Evolutionary conservation across 92 coral and sea anemone species (phyloP), one percentile per base, ranked within the genome.

Genomic region (Umimayanthus kanabou): DNA sequence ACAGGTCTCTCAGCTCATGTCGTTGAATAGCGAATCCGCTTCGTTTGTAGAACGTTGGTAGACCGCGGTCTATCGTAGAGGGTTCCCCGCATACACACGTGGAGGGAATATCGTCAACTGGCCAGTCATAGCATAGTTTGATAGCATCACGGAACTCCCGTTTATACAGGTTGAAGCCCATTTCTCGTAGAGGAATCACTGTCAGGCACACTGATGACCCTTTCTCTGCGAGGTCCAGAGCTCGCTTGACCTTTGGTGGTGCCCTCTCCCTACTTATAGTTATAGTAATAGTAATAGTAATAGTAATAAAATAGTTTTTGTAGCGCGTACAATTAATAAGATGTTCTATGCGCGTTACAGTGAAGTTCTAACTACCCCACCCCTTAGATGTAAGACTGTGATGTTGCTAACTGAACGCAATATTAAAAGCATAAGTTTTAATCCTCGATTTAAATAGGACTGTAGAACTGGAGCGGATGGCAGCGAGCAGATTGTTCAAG

Each of bases 161-260:
- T 30, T 85, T 85, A 39, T 73, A 74, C 80, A 85, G 82, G 83
- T 50, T 77, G 11, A 77, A 86, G 64, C 84, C 89, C 55, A 40
- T 39, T 29, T 89, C 89, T 29, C 26, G 82, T 45, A 86, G 90
- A 28, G 90, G 90, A 73, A 90, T 84, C 20, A 73, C 69, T 55
- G 89, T 85, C 49, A 90, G 89, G 89, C 89, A 84, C 33, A 89
- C 84, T 18, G 89, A 89, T 61, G 91, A 89, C 23, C 92, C 89
- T 26, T 89, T 89, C 85, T 85, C 92, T 26, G 89, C 55, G 15
- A 78, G 67, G 57, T 89, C 81, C 10, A 85, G 53, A 55, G 23
- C 85, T n/a, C 92, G 83, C 82, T 86, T n/a, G 64, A 55, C 70
- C 73, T 85, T 90, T 39, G 8, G 82, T 49, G 86, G 92, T 45